Conservation (phyloP, 2,113 vertebrate species). For the Channa maculata region DNA sequence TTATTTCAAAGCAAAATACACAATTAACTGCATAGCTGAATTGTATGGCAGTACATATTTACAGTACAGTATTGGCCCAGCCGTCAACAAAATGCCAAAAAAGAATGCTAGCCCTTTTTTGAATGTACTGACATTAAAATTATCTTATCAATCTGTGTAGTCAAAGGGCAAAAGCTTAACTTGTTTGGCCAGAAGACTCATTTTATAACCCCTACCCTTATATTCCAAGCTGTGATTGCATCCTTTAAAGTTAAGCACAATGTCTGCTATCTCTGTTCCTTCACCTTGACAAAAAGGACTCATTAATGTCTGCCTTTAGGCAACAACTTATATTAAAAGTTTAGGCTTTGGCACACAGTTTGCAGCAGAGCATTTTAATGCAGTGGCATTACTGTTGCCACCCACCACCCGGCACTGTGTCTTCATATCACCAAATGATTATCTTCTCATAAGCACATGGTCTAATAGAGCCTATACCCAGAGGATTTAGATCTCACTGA, state of each 20-base stretch:
- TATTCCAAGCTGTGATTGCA: conserved; percentile 44
- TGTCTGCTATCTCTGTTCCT: conserved; percentile 51
- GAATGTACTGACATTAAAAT: conserved; percentile 24
- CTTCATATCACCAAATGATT: conserved; percentile 70
- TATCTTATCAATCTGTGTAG: conserved; percentile 2
- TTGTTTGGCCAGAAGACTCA: conserved; percentile 31
- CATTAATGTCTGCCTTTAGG: conserved; percentile 60
- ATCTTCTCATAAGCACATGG: conserved; percentile 59
- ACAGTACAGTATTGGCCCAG: background rate
- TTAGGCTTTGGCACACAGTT: conserved; percentile 20
- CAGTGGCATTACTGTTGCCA: conserved; percentile 37
- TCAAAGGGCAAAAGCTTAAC: conserved; percentile 27
- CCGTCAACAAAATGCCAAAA: conserved; percentile 22
- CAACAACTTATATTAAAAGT: conserved; percentile 59
- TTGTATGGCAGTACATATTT: background rate
- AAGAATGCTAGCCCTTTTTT: conserved; percentile 7
- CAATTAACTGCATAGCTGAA: conserved; percentile 3
- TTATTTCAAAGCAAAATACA: background rate
- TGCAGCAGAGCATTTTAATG: conserved; percentile 47
- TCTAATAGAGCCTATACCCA: conserved; percentile 59
- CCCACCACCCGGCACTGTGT: conserved; percentile 35
- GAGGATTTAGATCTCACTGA: conserved; percentile 61
- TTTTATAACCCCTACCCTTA: conserved; percentile 32
- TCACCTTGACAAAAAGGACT: conserved; percentile 66
- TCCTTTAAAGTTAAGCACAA: conserved; percentile 56